Conservation (phyloP, 2,797 vertebrate genomes). For the Buceros bicornis region DNA sequence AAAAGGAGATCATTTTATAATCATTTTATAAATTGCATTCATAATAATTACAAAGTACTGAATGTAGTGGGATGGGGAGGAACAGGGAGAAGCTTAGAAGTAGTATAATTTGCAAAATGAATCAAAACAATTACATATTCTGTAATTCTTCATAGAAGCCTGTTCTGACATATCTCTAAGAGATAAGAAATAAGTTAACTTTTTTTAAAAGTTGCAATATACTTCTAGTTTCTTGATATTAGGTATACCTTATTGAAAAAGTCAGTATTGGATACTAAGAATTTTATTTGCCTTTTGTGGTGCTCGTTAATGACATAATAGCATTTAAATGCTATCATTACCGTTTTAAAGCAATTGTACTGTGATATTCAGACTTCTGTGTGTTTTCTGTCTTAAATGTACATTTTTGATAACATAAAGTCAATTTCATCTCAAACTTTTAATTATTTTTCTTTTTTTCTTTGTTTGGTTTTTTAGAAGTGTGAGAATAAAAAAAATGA, state of each 20-base stretch:
- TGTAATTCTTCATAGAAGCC: background rate
- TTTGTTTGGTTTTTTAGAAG: too few species aligned
- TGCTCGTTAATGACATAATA: background rate
- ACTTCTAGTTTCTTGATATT: background rate
- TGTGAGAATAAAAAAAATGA: background rate
- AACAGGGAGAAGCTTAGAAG: background rate
- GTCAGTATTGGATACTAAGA: background rate
- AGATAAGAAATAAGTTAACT: background rate
- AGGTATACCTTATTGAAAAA: background rate
- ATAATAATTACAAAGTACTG: background rate
- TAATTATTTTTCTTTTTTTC: background rate
- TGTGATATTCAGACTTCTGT: background rate
- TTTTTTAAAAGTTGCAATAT: background rate
- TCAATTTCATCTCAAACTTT: background rate
- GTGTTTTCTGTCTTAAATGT: background rate
- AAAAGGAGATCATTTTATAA: background rate
- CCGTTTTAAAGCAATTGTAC: background rate
- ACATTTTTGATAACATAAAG: background rate
- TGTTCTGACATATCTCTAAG: background rate
- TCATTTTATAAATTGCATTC: background rate
- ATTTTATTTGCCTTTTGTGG: background rate
- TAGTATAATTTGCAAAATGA: background rate
- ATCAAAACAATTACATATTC: background rate
- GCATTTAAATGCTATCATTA: background rate
- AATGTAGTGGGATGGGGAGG: fast-evolving